phyloP scores from a whole-genome alignment of 2,113 vertebrate species.

The Accipiter cooperii region DNA sequence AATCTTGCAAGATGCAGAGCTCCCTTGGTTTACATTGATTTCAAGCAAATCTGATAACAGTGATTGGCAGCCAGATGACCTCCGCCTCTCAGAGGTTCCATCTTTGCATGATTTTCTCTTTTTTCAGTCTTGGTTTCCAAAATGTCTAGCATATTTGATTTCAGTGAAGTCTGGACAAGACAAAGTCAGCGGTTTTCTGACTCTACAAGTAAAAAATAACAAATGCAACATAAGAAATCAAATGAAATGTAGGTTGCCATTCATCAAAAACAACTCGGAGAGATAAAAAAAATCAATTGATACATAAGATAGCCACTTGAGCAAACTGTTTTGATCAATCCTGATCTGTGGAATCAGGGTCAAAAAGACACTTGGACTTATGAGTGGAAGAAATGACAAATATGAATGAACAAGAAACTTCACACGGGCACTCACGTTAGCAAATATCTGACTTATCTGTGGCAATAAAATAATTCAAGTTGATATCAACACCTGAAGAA shows the following conservation, averaged over 20 bases:
- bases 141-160: background rate
- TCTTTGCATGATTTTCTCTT: background rate
- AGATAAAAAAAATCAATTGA: background rate
- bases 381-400: background rate
- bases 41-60: background rate
- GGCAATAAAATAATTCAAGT: background rate
- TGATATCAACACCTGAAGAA: background rate
- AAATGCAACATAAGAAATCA: background rate
- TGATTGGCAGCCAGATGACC: slow-evolving; percentile 37
- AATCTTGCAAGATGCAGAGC: slow-evolving; percentile 25
- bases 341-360: slow-evolving; percentile 4
- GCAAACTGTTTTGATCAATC: background rate
- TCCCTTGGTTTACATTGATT: slow-evolving; percentile 2
- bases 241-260: background rate
- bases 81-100: background rate
- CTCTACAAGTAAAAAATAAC: background rate
- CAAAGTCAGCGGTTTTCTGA: background rate
- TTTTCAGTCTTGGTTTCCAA: background rate
- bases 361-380: slow-evolving; percentile 12
- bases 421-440: background rate
- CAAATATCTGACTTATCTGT: background rate
- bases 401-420: background rate
- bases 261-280: background rate
- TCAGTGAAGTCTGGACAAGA: background rate
- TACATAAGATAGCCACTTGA: background rate